A percentile compares a stretch with the other conserved stretches of the same genome.
phyloP scores from a whole-genome alignment of 2,113 vertebrate species.

The Mirounga angustirostris region DNA sequence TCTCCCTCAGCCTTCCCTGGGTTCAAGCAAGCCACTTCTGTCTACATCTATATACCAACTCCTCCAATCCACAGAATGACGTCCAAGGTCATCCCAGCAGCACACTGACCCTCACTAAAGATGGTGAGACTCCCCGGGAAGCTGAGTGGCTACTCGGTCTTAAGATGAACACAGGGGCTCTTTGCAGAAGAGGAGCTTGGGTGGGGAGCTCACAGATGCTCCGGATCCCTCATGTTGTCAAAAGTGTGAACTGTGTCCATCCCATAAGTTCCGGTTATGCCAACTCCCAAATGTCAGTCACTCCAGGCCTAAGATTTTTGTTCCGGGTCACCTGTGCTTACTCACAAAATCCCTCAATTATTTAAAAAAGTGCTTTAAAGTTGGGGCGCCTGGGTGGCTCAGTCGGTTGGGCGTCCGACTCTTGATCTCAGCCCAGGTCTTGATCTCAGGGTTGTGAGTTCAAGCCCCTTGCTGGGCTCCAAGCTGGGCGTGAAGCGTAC shows the following conservation, averaged over 20 bases:
- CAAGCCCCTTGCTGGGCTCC: background rate
- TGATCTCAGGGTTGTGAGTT: background rate
- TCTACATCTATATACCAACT: background rate
- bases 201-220: background rate
- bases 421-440: background rate
- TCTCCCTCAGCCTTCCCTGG: background rate
- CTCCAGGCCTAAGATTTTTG: background rate
- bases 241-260: background rate
- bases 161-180: background rate
- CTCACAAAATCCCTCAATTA: background rate
- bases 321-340: background rate
- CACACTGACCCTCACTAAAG: background rate
- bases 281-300: background rate
- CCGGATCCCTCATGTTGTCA: background rate
- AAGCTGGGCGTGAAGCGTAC: background rate
- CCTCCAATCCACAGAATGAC: background rate
- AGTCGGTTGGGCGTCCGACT: background rate
- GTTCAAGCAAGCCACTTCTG: background rate
- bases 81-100: accelerated
- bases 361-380: background rate
- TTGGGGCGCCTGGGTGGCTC: background rate
- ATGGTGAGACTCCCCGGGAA: background rate
- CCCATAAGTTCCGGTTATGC: accelerated
- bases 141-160: background rate
- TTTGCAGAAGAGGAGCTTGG: background rate